phyloP scores from a whole-genome alignment of 2,113 vertebrate species.

The Aleadryas rufinucha region DNA sequence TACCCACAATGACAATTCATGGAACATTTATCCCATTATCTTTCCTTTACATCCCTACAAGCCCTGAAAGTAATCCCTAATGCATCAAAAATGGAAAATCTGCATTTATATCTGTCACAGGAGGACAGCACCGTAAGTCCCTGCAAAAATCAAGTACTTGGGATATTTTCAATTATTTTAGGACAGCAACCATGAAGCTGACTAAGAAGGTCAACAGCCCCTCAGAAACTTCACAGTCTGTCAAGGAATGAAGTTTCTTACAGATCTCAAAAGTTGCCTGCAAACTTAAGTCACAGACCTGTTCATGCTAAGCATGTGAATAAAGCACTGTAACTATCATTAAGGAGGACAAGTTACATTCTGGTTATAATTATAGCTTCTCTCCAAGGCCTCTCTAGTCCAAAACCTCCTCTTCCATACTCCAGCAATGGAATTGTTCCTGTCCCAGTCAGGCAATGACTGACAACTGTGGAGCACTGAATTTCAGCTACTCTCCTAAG shows the following conservation, averaged over 20 bases:
- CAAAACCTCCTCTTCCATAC: background rate
- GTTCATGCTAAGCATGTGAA: background rate
- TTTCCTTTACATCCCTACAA: background rate
- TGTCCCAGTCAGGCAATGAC: background rate
- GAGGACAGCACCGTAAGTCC: background rate
- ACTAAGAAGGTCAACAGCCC: background rate
- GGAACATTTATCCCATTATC: background rate
- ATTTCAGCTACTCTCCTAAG: background rate
- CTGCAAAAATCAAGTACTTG: rapidly evolving
- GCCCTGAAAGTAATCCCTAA: background rate
- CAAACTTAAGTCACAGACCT: background rate
- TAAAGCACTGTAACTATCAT: background rate
- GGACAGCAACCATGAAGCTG: background rate
- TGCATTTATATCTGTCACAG: background rate
- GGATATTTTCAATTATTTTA: background rate
- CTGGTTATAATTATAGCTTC: background rate
- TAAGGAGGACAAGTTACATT: background rate
- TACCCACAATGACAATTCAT: background rate
- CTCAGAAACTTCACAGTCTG: background rate
- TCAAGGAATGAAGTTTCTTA: background rate
- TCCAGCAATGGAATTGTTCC: background rate
- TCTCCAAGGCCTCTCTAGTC: background rate
- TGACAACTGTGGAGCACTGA: background rate
- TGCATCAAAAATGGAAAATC: background rate
- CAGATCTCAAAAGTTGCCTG: background rate